phyloP scores from a whole-genome alignment of 2,797 vertebrate species.

The Muraenolepis orangiensis region DNA sequence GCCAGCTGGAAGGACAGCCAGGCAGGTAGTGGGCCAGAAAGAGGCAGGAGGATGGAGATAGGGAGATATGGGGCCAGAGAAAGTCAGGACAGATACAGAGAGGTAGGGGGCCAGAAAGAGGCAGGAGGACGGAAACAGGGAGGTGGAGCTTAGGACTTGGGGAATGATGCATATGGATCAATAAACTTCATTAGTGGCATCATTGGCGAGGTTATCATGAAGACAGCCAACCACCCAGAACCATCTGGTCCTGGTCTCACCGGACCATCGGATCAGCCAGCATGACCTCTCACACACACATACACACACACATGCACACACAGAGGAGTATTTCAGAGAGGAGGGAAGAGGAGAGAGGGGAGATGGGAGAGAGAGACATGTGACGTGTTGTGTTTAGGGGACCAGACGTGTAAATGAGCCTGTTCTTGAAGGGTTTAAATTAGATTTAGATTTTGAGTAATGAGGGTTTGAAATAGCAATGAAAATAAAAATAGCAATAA shows the following conservation, averaged over 20 bases:
- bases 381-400: too few relatives aligned
- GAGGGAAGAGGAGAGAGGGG: too few relatives aligned
- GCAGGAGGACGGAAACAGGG: too few relatives aligned
- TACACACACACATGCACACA: slow-evolving; percentile 30
- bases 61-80: background rate
- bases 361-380: too few relatives aligned
- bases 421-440: too few relatives aligned
- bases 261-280: slow-evolving; percentile 57
- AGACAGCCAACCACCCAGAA: slow-evolving; percentile 63
- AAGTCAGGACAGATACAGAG: slow-evolving; percentile 11
- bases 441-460: too few relatives aligned
- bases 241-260: slow-evolving; percentile 66
- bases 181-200: slow-evolving; percentile 73
- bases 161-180: slow-evolving; percentile 66
- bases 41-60: too few relatives aligned
- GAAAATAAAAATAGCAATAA: too few relatives aligned
- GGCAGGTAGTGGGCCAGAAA: too few relatives aligned
- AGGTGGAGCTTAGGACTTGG: slow-evolving; percentile 49
- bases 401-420: too few relatives aligned
- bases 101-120: slow-evolving; percentile 35
- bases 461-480: too few relatives aligned
- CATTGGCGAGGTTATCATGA: slow-evolving; percentile 63
- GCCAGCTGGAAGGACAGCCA: too few relatives aligned
- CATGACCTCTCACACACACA: slow-evolving; percentile 51
- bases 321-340: background rate